These are phyloP conservation scores for Mobula hypostoma DNA, from an alignment of 2,113 vertebrate species.

Conservation along the genomic window DNA sequence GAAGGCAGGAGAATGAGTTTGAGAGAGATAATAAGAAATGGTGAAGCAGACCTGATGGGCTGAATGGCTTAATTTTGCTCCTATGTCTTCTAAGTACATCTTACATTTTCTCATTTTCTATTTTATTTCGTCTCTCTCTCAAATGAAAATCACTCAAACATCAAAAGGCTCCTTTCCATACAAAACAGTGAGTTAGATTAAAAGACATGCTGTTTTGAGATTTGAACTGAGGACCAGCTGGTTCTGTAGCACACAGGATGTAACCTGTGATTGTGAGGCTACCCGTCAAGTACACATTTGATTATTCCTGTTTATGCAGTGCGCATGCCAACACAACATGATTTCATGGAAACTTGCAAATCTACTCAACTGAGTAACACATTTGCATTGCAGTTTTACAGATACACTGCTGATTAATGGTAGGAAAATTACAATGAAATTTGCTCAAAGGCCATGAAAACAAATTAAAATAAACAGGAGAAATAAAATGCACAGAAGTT, in stretches of 20 bases:
- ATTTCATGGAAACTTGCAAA: not conserved
- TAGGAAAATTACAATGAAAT: not conserved
- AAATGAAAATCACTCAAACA: not conserved
- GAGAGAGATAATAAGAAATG: no score
- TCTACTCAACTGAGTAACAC: not conserved
- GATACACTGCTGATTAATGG: constrained; percentile 8
- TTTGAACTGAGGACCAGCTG: constrained; percentile 1
- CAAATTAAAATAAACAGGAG: not conserved
- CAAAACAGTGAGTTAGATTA: not conserved
- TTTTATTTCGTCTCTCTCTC: not conserved
- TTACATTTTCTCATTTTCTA: not conserved
- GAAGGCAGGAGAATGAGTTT: no score
- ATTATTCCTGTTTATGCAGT: not conserved
- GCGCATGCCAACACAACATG: not conserved
- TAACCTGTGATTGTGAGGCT: not conserved
- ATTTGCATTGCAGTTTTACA: not conserved
- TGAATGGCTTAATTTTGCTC: no score
- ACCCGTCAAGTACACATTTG: not conserved
- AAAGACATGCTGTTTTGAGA: constrained; percentile 6
- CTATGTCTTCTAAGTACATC: not conserved
- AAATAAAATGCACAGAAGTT: not conserved
- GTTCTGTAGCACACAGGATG: not conserved
- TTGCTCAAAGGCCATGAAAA: not conserved
- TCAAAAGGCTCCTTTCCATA: not conserved
- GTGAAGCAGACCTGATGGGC: no score